Conservation (phyloP, 2,888 invertebrate species). For the Chymomyza procnemis region DNA sequence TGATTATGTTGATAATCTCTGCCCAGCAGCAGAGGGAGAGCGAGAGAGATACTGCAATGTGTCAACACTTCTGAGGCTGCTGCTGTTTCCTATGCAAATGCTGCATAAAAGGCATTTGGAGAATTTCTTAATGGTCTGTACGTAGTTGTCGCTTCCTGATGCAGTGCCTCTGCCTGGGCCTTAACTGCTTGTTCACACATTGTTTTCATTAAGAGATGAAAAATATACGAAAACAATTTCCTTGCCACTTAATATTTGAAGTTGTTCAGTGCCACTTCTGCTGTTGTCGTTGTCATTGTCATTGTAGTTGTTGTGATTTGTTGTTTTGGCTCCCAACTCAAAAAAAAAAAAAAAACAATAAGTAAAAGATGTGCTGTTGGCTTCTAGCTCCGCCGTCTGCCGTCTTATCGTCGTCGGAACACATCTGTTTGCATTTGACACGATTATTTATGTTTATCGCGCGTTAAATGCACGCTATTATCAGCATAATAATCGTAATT, state of each 20-base stretch:
- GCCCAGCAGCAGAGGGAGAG: constrained; percentile 24
- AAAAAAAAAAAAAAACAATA: no score
- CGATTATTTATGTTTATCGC: constrained; percentile 76
- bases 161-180: not conserved
- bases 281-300: constrained; percentile 6
- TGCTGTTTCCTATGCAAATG: not conserved
- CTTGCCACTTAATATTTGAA: constrained; percentile 21
- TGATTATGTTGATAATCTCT: not conserved
- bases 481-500: constrained; percentile 77
- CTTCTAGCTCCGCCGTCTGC: not conserved
- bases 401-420: not conserved
- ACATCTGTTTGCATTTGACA: constrained; percentile 75
- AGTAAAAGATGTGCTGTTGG: not conserved
- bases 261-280: no score
- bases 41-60: constrained; percentile 29
- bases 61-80: constrained; percentile 47
- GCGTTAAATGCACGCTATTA: constrained; percentile 75
- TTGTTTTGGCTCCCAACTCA: not conserved
- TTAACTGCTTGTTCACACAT: constrained; percentile 73
- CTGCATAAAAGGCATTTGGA: constrained; percentile 47
- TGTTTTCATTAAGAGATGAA: constrained; percentile 73
- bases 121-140: constrained; percentile 59
- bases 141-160: not conserved
- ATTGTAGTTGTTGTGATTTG: constrained; percentile 2
- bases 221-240: constrained; percentile 44